phyloP scores from a whole-genome alignment of 2,113 vertebrate genomes.

The Python bivittatus region DNA sequence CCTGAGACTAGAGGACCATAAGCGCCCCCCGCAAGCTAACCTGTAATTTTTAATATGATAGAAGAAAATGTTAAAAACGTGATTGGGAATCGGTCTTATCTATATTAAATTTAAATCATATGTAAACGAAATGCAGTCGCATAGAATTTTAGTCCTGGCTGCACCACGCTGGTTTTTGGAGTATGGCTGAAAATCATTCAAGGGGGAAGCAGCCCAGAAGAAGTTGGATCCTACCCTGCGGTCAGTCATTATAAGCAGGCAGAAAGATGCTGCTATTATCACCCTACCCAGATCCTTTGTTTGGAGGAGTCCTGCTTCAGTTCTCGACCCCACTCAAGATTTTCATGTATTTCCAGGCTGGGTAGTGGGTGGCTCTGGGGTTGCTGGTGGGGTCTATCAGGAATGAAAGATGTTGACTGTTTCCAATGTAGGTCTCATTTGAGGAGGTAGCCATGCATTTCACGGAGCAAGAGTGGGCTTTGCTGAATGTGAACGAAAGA shows the following conservation, averaged over 20 bases:
- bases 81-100: background rate
- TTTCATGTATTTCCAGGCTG: background rate
- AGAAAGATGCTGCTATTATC: background rate
- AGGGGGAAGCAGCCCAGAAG: background rate
- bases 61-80: background rate
- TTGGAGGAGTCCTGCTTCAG: background rate
- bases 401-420: background rate
- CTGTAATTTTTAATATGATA: background rate
- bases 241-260: background rate
- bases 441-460: slow-evolving; percentile 66
- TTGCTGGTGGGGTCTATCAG: too few relatives aligned
- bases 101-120: background rate
- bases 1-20: background rate
- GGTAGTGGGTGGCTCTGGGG: background rate
- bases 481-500: slow-evolving; percentile 51
- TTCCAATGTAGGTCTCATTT: slow-evolving; percentile 46
- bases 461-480: slow-evolving; percentile 58
- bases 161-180: background rate
- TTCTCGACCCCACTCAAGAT: background rate
- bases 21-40: background rate
- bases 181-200: background rate
- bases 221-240: background rate
- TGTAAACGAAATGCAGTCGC: background rate
- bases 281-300: background rate
- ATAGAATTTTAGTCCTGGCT: background rate